phyloP scores from a whole-genome alignment of 2,888 invertebrate genomes.

The Microctonus hyperodae region DNA sequence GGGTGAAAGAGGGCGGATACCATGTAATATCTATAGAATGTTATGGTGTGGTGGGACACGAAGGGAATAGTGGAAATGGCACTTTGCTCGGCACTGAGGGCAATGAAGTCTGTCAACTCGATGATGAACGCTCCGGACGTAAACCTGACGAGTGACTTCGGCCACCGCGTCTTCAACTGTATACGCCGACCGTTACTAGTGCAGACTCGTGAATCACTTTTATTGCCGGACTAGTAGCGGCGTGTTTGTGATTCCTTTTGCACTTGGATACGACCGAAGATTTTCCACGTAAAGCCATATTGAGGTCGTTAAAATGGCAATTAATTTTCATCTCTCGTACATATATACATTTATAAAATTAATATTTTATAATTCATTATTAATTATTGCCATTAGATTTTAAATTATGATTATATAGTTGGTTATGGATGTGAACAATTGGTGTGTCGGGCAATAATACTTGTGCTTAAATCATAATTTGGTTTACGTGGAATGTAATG shows the following conservation, averaged over 20 bases:
- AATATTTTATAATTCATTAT: conserved; percentile 1
- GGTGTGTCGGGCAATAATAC: conserved; percentile 54
- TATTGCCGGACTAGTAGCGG: conserved; percentile 44
- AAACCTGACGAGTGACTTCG: conserved; percentile 58
- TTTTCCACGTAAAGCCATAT: neutral
- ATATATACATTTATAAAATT: conserved; percentile 2
- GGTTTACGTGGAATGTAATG: conserved; percentile 63
- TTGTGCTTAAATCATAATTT: conserved; percentile 62
- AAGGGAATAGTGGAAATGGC: conserved; percentile 46
- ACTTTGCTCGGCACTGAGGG: conserved; percentile 43
- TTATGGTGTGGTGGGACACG: conserved; percentile 35
- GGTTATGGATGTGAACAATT: conserved; percentile 58
- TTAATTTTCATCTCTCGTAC: neutral
- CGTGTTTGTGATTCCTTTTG: conserved; percentile 27
- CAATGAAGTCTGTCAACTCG: conserved; percentile 57
- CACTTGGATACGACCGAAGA: conserved; percentile 4
- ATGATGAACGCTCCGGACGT: conserved; percentile 57
- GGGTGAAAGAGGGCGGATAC: conserved; percentile 40
- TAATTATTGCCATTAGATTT: conserved; percentile 13
- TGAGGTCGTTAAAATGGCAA: neutral
- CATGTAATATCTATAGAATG: neutral
- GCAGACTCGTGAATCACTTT: conserved; percentile 56
- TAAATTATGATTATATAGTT: conserved; percentile 50
- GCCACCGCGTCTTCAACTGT: conserved; percentile 50
- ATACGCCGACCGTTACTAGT: conserved; percentile 41